Evolutionary conservation across 2,113 vertebrate genomes (phyloP), one percentile per base, ranked within the genome.

Genomic region (Bucco capensis): DNA sequence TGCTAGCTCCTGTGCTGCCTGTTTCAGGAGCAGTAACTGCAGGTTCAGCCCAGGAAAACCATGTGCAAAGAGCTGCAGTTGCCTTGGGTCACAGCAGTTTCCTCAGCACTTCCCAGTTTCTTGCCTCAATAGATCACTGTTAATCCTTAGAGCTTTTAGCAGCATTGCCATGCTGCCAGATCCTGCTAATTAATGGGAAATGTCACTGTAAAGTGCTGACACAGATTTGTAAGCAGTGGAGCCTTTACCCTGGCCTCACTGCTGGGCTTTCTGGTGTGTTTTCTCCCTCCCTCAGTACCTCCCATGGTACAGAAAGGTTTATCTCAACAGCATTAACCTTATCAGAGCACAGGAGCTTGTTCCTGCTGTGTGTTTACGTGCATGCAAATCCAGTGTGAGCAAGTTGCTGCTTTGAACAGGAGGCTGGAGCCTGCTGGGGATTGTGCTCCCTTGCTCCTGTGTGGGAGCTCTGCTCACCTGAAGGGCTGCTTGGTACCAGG

Each of bases 141-240:
- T 94, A 89, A 91, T 87, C 84, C 78, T 89, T 3, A 1, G 65
- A 46, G 56, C 13, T 64, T 79, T 93, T 24, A 88, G 60, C 86
- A 89, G 81, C 54, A 4, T 33, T 61, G 44, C 84, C 16, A 4
- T 53, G 7, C 35, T 3, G 28, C 37, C 89, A 65, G 81, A 37
- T 84, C 70, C 86, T 89, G 70, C 91, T 57, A 79, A 86, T 92
- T 90, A 73, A 37, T 23, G 47, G 81, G 27, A 82, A 82, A 49
- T 27, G 23, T 65, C 44, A 19, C 70, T 79, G 61, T 7, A 49
- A 89, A 22, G 19, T 40, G 86, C 86, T 72, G 93, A 75, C 40
- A 13, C 27, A 9, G 65, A 17, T 37, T 57, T 44, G 5, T 23
- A 27, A 31, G 80, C 19, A 5, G 70, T 3, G 5, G 60, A 67